Percentiles rank a stretch among this genome's conserved stretches.
Conservation (phyloP, 2,888 invertebrate genomes). For the Polyommatus iphigenia region DNA sequence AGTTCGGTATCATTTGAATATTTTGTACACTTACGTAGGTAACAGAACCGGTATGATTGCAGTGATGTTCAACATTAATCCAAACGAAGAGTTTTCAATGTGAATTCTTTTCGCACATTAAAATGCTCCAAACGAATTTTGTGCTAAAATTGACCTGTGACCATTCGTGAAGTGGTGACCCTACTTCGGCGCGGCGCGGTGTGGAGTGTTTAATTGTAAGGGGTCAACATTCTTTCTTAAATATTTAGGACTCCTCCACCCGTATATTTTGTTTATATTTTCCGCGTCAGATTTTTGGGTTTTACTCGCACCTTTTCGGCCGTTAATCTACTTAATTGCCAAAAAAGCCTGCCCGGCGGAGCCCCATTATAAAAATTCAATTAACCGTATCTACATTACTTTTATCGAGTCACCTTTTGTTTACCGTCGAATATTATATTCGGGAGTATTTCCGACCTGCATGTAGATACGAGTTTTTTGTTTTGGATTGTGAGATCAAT, state of each 20-base stretch:
- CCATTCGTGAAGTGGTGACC: neutral
- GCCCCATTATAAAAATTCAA: conserved; percentile 19
- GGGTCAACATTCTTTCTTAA: conserved; percentile 16
- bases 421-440: neutral
- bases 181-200: neutral
- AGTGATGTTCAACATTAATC: neutral
- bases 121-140: neutral
- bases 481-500: neutral
- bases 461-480: neutral
- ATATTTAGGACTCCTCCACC: neutral
- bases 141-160: neutral
- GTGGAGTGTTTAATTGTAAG: conserved; percentile 11
- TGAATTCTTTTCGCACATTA: neutral
- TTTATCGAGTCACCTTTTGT: neutral
- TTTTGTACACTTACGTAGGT: too few relatives aligned
- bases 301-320: conserved; percentile 2
- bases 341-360: conserved; percentile 5
- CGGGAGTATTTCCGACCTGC: neutral
- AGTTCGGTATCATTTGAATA: neutral
- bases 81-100: neutral
- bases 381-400: conserved; percentile 10
- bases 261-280: conserved; percentile 19
- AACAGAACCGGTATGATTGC: too few relatives aligned
- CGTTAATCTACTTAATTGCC: conserved; percentile 19
- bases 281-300: conserved; percentile 7